phyloP scores from a whole-genome alignment of 2,888 invertebrate genomes.

The Hypomecis atomaria region DNA sequence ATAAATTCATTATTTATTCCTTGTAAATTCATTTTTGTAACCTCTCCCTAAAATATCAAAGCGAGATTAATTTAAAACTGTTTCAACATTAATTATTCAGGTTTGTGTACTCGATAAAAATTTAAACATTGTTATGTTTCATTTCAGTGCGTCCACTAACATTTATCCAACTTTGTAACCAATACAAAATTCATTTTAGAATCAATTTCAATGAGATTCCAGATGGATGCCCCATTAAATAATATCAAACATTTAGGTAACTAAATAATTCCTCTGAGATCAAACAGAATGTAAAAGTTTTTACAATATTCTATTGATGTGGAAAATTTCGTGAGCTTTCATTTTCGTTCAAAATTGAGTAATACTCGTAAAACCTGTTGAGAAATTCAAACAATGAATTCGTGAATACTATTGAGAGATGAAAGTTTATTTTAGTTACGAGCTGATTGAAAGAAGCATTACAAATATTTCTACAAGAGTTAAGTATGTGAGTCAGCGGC shows the following conservation, averaged over 20 bases:
- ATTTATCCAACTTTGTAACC: background rate
- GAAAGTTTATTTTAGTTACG: background rate
- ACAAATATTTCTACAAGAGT: too few species aligned
- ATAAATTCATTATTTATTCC: too few species aligned
- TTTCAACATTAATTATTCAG: background rate
- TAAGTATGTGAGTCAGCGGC: too few species aligned
- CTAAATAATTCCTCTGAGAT: constrained; percentile 16
- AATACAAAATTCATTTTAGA: constrained; percentile 5
- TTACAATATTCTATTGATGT: constrained; percentile 21
- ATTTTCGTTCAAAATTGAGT: background rate
- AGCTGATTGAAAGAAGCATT: too few species aligned
- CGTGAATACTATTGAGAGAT: background rate
- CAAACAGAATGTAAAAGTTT: constrained; percentile 19
- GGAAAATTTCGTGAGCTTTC: constrained; percentile 15
- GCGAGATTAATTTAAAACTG: background rate
- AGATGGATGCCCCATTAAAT: constrained; percentile 7
- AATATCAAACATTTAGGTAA: constrained; percentile 21
- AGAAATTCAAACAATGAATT: constrained; percentile 10
- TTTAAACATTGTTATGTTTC: background rate
- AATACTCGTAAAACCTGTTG: constrained; percentile 6
- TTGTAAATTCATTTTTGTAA: too few species aligned
- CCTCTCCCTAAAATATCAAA: too few species aligned
- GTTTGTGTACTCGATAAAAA: background rate
- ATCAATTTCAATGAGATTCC: constrained; percentile 14
- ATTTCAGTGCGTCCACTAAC: constrained; percentile 1